These are phyloP conservation scores for Vipera ursinii DNA, from an alignment of 2,797 vertebrate genomes.

Conservation along the genomic window DNA sequence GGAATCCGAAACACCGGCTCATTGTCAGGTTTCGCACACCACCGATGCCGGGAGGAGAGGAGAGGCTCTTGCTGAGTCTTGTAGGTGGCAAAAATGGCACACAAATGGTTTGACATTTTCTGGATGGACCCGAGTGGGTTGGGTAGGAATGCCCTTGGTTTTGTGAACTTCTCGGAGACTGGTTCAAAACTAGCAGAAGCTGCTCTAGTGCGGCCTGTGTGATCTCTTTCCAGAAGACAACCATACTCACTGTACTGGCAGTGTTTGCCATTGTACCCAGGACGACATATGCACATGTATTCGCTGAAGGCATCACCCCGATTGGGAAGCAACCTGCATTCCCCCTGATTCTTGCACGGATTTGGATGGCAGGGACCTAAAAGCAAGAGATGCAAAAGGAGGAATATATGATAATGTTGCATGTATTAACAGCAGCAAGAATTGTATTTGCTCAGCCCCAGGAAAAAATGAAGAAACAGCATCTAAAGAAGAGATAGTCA, in stretches of 20 bases:
- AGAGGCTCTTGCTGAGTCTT: background rate
- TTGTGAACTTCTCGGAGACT: background rate
- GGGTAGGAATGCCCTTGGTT: background rate
- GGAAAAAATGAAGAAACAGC: no score
- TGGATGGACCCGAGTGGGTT: background rate
- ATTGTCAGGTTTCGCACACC: background rate
- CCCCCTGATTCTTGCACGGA: conserved; percentile 84
- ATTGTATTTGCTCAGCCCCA: no score
- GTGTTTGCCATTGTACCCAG: conserved; percentile 82
- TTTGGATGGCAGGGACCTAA: conserved; percentile 88
- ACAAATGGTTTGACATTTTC: background rate
- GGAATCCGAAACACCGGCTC: background rate
- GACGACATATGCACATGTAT: conserved; percentile 86
- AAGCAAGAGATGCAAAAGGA: background rate
- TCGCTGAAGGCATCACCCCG: conserved; percentile 87
- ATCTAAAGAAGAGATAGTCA: no score
- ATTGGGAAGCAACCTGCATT: conserved; percentile 77
- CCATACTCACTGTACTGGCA: conserved; percentile 88
- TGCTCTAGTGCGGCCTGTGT: no score
- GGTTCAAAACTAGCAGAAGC: rapidly evolving
- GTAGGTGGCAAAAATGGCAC: background rate
- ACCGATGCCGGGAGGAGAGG: background rate
- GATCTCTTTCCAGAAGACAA: rapidly evolving
- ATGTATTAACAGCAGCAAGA: no score
- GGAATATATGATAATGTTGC: no score